These are phyloP conservation scores for Bos taurus DNA, from an alignment of 2,113 vertebrate species.

Conservation along the genomic window ARS-UCD2.0 NC_037339.1:43291501-43292000, in stretches of 20 bases:
- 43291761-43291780: background rate
- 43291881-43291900: background rate
- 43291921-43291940: background rate
- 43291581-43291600: background rate
- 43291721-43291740: background rate
- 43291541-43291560: background rate
- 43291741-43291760: background rate
- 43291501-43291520: background rate
- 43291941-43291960: background rate
- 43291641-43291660: background rate
- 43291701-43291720: accelerated
- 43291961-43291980: background rate
- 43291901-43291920: background rate
- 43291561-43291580: background rate
- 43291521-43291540: background rate
- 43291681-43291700: background rate
- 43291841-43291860: background rate
- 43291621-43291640: background rate
- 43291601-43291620: background rate
- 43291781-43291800: background rate
- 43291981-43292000: background rate
- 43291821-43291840: accelerated
- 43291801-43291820: background rate
- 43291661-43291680: background rate
- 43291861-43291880: background rate